These are phyloP conservation scores for Zhuqinia jingwanae DNA, from an alignment of 2,888 invertebrate genomes.

Conservation along the genomic window DNA sequence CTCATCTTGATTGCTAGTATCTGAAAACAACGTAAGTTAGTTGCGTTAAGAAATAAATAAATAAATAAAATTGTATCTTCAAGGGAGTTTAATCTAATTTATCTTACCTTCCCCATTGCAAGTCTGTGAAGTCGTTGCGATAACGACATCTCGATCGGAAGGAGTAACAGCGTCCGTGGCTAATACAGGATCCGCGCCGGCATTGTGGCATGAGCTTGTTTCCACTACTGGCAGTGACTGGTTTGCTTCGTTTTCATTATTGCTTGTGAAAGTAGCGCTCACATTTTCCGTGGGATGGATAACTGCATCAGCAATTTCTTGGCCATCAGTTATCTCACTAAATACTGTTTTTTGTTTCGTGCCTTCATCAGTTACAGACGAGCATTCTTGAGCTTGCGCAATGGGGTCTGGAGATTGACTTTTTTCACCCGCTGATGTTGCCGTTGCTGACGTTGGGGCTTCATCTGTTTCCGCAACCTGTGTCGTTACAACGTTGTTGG, in stretches of 20 bases:
- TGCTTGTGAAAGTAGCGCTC: neutral
- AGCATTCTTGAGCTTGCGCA: neutral
- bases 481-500: neutral
- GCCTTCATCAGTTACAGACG: neutral
- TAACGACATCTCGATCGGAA: too few relatives aligned
- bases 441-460: too few relatives aligned
- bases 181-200: too few relatives aligned
- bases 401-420: neutral
- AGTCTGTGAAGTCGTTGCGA: neutral
- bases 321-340: too few relatives aligned
- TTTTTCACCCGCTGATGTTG: neutral
- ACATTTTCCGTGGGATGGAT: neutral
- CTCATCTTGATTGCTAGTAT: neutral
- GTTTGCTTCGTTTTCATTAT: neutral
- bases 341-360: neutral
- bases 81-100: too few relatives aligned
- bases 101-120: neutral
- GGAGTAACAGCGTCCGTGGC: neutral
- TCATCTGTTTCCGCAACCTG: neutral
- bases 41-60: too few relatives aligned
- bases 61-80: too few relatives aligned
- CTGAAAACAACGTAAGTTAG: too few relatives aligned
- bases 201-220: neutral
- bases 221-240: neutral
- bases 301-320: neutral